Base-by-base conservation (phyloP, 2,797 vertebrate genomes). In the Thaleichthys pacificus region DNA sequence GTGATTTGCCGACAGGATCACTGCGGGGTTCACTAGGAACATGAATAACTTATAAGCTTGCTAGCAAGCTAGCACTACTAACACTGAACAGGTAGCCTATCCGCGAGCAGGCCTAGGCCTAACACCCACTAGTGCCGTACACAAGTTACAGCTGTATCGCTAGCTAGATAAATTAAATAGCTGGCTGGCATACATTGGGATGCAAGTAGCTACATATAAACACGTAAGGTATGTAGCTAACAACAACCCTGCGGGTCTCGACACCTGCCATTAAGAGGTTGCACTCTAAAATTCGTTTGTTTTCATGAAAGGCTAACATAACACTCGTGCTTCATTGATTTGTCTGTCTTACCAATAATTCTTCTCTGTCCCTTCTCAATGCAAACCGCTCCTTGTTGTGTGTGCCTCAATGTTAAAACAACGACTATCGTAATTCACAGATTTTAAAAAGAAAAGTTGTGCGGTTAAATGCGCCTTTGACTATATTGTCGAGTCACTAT, bases 401-500 rank as follows among this genome's bases (percentile, higher is more conserved):
- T 76, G 76, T 83, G 75, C 87, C 68, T 82, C 72, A 80, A 82
- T 73, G 88, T 85, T 78, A 89, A 86, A 80, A 58, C 74, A 80
- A 72, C 61, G 63, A 87, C 68, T 77, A 76, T 14, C 69, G 82
- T 70, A 66, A 76, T 71, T 77, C 70, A 83, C 76, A 38, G 75
- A 30, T 28, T 24, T 68, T 51, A 51, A 82, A 60, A 80, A 79
- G 77, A 81, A 81, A 69, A 14, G 73, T 76, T 85, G 70, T 54
- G 62, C 15, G 72, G 77, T 19, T 85, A 61, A 72, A 83, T 65
- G 73, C 77, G 81, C 77, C 83, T 79, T 76, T 82, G 69, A 68
- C 87, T 91, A 88, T 91, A 92, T 69, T 94, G 93, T 92, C 92
- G 93, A 95, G 94, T 95, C 93, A 95, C 93, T 91, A 85, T 82